Base-by-base conservation (phyloP, 2,113 vertebrate species). In the Butastur rufipennis region DNA sequence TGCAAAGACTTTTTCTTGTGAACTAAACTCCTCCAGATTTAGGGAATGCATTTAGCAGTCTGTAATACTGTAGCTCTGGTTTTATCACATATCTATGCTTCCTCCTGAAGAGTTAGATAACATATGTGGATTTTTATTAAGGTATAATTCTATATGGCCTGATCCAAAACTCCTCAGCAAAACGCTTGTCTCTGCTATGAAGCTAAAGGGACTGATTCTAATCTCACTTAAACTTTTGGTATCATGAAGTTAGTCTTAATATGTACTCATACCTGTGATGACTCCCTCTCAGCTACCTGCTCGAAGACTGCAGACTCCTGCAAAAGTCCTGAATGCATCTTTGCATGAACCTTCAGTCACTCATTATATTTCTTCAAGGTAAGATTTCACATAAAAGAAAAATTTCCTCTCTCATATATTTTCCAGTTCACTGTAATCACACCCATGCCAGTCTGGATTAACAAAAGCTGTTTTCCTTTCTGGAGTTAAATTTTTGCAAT, bases 21-120 rank as follows among this genome's bases (percentile, higher is more conserved):
- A 79, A 63, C 66, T 81, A 89, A 72, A 65, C 73, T 95, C 87
- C 87, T 86, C 91, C 88, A 83, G 55, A 88, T 86, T 89, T 31
- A 58, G 48, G 70, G 91, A 94, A 94, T 91, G 55, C 55, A 65
- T 81, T 66, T 93, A 85, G 42, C 29, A 87, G 62, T 25, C 82
- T 94, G 48, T 43, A 66, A 29, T 58, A 52, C 15, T 32, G 50
- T 31, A 93, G 8, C 80, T 95, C 92, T 48, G 47, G 23, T 92
- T 96, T 96, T 96, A 74, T 95, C 81, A 92, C 81, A 74, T 29
- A 88, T 65, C 52, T 72, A 1, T 65, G 42, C 91, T 98, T 75
- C 84, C 52, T 90, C 71, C n/a, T 63, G 40, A 81, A 91, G 56
- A 87, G 88, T 91, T 43, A 81, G 72, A 87, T 80, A 61, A 88